Percentiles rank a stretch among this genome's conserved stretches.
phyloP scores from a whole-genome alignment of 2,113 vertebrate genomes.

The Solenodon paradoxus region DNA sequence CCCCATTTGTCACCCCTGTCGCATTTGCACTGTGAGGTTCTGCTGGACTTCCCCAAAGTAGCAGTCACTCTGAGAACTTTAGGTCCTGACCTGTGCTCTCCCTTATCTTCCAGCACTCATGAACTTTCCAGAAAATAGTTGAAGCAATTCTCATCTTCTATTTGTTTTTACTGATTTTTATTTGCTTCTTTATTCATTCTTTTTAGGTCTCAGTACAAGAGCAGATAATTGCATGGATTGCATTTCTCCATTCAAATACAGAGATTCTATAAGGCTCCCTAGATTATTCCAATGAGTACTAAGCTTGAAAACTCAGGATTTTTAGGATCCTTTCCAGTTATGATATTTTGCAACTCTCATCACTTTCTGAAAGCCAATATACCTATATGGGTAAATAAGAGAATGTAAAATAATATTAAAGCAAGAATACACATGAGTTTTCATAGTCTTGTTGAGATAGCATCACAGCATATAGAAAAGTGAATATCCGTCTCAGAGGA shows the following conservation, averaged over 20 bases:
- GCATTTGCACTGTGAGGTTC: not conserved
- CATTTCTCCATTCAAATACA: not conserved
- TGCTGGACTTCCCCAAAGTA: not conserved
- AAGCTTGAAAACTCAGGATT: not conserved
- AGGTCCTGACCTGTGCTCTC: not conserved
- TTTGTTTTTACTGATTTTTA: not conserved
- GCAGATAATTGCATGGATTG: not conserved
- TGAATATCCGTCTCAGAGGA: not conserved
- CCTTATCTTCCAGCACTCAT: not conserved
- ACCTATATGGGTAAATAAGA: not conserved
- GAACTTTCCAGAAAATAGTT: not conserved
- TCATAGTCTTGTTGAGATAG: not conserved
- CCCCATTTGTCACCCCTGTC: not conserved
- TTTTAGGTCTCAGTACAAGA: not conserved
- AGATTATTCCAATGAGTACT: not conserved
- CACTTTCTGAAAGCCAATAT: not conserved
- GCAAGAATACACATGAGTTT: not conserved
- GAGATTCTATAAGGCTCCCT: not conserved
- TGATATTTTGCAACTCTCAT: not conserved
- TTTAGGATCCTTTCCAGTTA: not conserved
- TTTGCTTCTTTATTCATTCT: not conserved
- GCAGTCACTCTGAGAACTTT: not conserved
- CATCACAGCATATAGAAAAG: not conserved
- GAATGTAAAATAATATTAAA: not conserved
- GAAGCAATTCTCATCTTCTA: not conserved